Base-by-base conservation (phyloP, 1,140 invertebrate species). In the Wiebesia pumilae region DNA sequence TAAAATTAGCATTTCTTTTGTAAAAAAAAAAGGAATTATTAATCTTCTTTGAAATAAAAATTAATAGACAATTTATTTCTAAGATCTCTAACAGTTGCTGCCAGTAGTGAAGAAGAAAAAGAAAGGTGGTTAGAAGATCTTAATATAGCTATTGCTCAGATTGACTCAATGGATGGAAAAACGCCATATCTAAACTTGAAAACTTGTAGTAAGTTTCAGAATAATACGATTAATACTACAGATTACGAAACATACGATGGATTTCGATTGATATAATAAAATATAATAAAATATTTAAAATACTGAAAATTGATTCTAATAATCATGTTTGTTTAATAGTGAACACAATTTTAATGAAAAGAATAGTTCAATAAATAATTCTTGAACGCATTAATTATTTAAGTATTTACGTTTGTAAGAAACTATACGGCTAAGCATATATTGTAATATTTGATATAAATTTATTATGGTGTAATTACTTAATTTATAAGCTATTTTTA, bases 61-160 rank as follows among this genome's bases (percentile, higher is more conserved):
- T 71, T 35, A 51, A 33, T 27, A 30, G 2, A 62, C 75, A 10
- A 40, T 71, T 69, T 80, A 81, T 86, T 94, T 84, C 94, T 92
- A 82, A 95, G 95, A 85, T 95, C 95, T 7, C 90, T 97, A 85
- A 95, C 96, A 84, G 94, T 97, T 24, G 97, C 97, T 79, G 96
- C 97, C 21, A 97, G 95, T 91, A 97, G 95, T 77, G 96, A 97
- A 87, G 96, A 96, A 88, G 98, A 99, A 91, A 98, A 97, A 91
- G 95, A 96, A 87, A 96, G 97, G 86, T 99, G 98, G 98, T 94
- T 98, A 75, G 95, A 96, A 87, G 97, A 98, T 91, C 94, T 99
- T 27, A 96, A 95, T 71, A 94, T 95, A 85, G 96, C 97, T 16
- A 96, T 98, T 62, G 94, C 95, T 38, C 93, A 95, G 89, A 96